Evolutionary conservation across 1,140 invertebrate genomes (phyloP).

Genomic region (Drosophila paulistorum): DNA sequence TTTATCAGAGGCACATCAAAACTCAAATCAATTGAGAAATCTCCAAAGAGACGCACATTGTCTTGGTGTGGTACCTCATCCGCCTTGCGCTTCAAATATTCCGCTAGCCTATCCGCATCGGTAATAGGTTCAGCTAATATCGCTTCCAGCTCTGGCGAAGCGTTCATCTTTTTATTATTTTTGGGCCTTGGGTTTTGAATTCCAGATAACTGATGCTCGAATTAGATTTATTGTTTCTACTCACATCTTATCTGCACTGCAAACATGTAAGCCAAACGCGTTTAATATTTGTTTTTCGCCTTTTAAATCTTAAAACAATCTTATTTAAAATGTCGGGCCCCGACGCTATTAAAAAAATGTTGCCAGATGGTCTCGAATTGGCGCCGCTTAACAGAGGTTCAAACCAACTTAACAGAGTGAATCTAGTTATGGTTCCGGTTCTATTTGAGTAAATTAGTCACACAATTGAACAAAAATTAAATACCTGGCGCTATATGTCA

Average conservation of each 20-base stretch:
- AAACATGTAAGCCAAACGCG: no score
- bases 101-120: constrained; percentile 15
- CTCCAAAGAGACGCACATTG: constrained; percentile 3
- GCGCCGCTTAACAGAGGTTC: no score
- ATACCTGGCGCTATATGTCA: no score
- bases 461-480: no score
- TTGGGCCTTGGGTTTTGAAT: background rate
- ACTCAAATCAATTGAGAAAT: constrained; percentile 46
- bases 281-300: background rate
- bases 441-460: background rate
- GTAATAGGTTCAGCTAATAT: constrained; percentile 30
- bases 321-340: background rate
- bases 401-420: background rate
- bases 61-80: constrained; percentile 4
- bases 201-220: background rate
- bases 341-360: background rate
- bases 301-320: background rate
- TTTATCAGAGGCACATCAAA: constrained; percentile 30
- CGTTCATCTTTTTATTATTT: background rate
- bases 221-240: background rate
- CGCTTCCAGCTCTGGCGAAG: constrained; percentile 36
- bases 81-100: constrained; percentile 41
- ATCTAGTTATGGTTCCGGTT: background rate
- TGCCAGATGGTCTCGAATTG: background rate
- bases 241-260: background rate